phyloP scores from a whole-genome alignment of 2,113 vertebrate species.

The Tauraco erythrolophus region DNA sequence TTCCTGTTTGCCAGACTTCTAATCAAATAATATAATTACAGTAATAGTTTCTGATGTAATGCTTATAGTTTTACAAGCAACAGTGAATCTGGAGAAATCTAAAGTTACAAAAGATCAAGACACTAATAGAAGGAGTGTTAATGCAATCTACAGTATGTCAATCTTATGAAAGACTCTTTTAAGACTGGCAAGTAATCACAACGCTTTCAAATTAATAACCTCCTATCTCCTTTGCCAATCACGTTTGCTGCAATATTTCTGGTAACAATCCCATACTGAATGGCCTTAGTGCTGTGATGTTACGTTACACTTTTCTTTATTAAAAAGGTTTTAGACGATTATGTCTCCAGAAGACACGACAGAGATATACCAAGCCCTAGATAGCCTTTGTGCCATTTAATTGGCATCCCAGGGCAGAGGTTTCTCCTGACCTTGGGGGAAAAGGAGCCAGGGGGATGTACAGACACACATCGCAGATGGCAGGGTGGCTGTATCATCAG shows the following conservation, averaged over 20 bases:
- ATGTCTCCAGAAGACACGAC: neutral
- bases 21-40: neutral
- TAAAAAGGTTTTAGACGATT: neutral
- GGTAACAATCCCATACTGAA: neutral
- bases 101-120: neutral
- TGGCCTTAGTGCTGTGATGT: neutral
- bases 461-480: neutral
- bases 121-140: neutral
- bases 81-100: neutral
- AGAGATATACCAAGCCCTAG: neutral
- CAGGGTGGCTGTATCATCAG: fast-evolving
- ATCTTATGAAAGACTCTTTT: neutral
- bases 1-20: neutral
- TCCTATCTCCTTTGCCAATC: neutral
- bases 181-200: neutral
- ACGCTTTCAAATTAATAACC: neutral
- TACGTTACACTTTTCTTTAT: neutral
- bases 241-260: neutral
- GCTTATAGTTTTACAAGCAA: neutral
- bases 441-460: neutral
- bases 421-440: neutral
- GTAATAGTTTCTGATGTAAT: neutral
- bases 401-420: fast-evolving
- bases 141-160: neutral
- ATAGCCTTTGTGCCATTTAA: neutral